These are phyloP conservation scores for Apostichopus parvimensis DNA, from an alignment of 35 echinoderm and acorn worm genomes.

Conservation along the genomic window DNA sequence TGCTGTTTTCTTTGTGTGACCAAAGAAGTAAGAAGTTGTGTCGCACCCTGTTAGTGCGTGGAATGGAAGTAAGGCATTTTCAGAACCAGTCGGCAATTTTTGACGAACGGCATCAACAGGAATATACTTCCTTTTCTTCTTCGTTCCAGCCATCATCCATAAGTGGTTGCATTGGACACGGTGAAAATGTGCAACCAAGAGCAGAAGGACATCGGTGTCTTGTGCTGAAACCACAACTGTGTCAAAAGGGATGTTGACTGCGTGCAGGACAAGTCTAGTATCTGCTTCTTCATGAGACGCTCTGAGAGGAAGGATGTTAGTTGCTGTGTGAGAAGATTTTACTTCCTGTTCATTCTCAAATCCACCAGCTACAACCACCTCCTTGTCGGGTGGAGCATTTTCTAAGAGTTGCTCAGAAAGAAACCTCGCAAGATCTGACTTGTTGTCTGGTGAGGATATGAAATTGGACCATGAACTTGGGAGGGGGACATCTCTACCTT, in stretches of 20 bases:
- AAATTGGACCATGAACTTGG: conserved; percentile 60
- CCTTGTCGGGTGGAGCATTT: neutral
- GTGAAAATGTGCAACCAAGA: conserved; percentile 33
- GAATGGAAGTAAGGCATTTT: neutral
- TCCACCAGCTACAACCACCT: conserved; percentile 31
- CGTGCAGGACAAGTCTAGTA: conserved; percentile 18
- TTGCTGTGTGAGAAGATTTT: neutral
- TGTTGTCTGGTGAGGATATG: conserved; percentile 40
- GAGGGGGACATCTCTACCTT: conserved; percentile 54
- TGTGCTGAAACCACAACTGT: conserved; percentile 4
- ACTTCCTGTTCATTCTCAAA: conserved; percentile 21
- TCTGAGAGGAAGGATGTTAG: neutral
- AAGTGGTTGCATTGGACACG: conserved; percentile 24
- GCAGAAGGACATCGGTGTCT: conserved; percentile 23
- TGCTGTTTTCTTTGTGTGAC: neutral
- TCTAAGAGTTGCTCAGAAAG: neutral
- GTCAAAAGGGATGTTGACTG: neutral
- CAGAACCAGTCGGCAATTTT: neutral
- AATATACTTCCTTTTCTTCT: conserved; percentile 3
- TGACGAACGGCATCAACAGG: neutral
- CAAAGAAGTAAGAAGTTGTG: conserved; percentile 17
- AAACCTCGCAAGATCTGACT: conserved; percentile 49
- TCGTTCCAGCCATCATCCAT: conserved; percentile 41
- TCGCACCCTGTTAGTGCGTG: conserved; percentile 25
- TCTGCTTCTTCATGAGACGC: conserved; percentile 33